These are phyloP conservation scores for chimpanzee (Pan troglodytes) DNA, from an alignment of 2,113 vertebrate species.

Conservation along the genomic window NHGRI_mPanTro3-v2.1_pri NC_072409.2:51114501-51115000, in stretches of 20 bases:
- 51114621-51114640: neutral
- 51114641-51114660: neutral
- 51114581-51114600: neutral
- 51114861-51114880: neutral
- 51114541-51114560: neutral
- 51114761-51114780: neutral
- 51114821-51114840: neutral
- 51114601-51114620: neutral
- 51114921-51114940: neutral
- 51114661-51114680: neutral
- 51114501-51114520: neutral
- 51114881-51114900: neutral
- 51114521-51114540: neutral
- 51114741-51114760: neutral
- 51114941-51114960: neutral
- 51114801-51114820: neutral
- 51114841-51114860: neutral
- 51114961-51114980: neutral
- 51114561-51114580: neutral
- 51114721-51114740: neutral
- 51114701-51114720: neutral
- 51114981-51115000: neutral
- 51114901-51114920: neutral
- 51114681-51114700: neutral
- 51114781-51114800: neutral